Base-by-base conservation (phyloP, 2,888 invertebrate genomes). In the Rhagophthalmus giganteus region DNA sequence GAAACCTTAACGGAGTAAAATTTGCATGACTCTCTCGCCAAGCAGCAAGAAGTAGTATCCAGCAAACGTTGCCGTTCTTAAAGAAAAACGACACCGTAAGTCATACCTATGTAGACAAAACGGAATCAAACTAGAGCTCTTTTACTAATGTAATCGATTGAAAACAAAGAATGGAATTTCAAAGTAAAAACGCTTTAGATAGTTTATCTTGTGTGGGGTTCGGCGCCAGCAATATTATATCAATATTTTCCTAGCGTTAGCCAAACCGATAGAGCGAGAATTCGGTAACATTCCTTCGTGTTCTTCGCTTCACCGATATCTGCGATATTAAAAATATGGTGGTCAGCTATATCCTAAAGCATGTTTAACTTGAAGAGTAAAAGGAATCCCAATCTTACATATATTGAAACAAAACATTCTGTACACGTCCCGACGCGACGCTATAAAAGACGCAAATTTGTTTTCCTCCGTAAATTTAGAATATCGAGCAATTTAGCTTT, bases 191-290 rank as follows among this genome's bases (percentile, higher is more conserved):
- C 51, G 51, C 24, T 42, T 37, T 39, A 25, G 58, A 54, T 58
- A 51, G 55, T 56, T 55, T 54, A 47, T 55, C 46, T 47, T 54
- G 51, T 39, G 50, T 40, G 49, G 46, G 32, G 46, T 42, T 45
- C 45, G 35, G 49, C 55, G 53, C 50, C 53, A 55, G 37, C 42
- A 50, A 58, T 58, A 58, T 58, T 54, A 58, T 56, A 58, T 58
- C 58, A 58, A 58, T 58, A 58, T 58, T 55, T 58, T 52, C 51
- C 33, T 31, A 28, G 15, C 38, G 47, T 51, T 55, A 50, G 28
- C 41, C 33, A 34, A 53, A 46, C 28, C 35, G 35, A 33, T 40
- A 42, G 35, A 31, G 34, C 4, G 35, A 48, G 38, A 9, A 42
- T 54, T 42, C 33, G 16, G 28, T 31, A 28, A 35, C 45, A 44